Percentiles rank a stretch among this genome's conserved stretches.
phyloP scores from a whole-genome alignment of 2,888 invertebrate genomes.

The Ypsolopha scabrella region DNA sequence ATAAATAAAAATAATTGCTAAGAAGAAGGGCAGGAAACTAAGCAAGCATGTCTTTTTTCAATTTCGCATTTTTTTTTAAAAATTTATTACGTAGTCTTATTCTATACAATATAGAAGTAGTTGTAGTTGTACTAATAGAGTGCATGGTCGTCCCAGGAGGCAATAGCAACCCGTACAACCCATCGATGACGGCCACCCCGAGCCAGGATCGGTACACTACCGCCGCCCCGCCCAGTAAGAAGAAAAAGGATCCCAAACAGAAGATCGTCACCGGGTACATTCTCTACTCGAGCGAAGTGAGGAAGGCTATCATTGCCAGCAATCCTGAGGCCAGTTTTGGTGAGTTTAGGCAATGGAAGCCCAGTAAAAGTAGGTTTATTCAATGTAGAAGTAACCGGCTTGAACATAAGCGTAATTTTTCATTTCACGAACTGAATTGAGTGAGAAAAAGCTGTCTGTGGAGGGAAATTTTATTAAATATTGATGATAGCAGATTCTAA shows the following conservation, averaged over 20 bases:
- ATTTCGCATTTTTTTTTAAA: too few relatives aligned
- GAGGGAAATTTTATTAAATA: too few relatives aligned
- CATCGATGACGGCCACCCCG: constrained; percentile 36
- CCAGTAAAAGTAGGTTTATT: background rate
- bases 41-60: too few relatives aligned
- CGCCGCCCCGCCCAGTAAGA: constrained; percentile 49
- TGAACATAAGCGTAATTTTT: background rate
- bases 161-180: constrained; percentile 62
- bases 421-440: background rate
- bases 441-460: too few relatives aligned
- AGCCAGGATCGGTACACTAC: constrained; percentile 34
- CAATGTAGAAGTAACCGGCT: too few relatives aligned
- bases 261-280: constrained; percentile 97
- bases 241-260: constrained; percentile 71
- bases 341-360: constrained; percentile 42
- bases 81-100: too few relatives aligned
- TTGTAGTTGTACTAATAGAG: too few relatives aligned
- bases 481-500: too few relatives aligned
- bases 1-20: too few relatives aligned
- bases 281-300: constrained; percentile 95
- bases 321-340: constrained; percentile 97
- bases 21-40: too few relatives aligned
- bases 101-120: too few relatives aligned
- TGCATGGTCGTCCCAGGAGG: constrained; percentile 38
- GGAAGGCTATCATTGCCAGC: constrained; percentile 91